These are phyloP conservation scores for Tachysurus vachellii DNA, from an alignment of 2,113 vertebrate species.

Conservation along the genomic window DNA sequence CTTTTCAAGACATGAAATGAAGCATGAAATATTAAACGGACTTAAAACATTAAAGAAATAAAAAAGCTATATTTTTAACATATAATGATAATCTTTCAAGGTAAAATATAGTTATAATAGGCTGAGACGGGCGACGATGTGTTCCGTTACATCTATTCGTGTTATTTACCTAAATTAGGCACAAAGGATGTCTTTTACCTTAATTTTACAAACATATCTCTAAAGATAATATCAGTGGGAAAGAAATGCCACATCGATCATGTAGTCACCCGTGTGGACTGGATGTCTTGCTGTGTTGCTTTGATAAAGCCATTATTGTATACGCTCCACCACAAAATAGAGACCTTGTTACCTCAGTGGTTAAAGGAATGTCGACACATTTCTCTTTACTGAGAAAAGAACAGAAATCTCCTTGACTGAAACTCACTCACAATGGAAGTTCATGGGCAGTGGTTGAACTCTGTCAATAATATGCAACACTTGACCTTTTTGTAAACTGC, in stretches of 20 bases:
- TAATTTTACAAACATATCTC: not conserved
- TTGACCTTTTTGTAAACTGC: not conserved
- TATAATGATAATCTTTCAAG: not conserved
- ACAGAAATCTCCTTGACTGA: constrained; percentile 25
- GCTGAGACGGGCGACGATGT: not conserved
- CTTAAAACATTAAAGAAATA: not conserved
- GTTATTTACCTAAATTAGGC: not conserved
- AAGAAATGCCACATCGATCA: not conserved
- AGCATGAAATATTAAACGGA: not conserved
- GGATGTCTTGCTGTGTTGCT: not conserved
- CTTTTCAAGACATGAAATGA: not conserved
- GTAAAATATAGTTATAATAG: not conserved
- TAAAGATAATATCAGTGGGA: not conserved
- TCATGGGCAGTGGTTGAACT: not conserved
- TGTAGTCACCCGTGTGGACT: not conserved
- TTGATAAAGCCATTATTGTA: constrained; percentile 24
- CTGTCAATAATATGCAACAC: constrained; percentile 3
- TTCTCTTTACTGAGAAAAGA: constrained; percentile 18
- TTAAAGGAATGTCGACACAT: constrained; percentile 1
- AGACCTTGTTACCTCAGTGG: constrained; percentile 14
- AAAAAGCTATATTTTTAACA: not conserved
- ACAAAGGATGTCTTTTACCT: not conserved
- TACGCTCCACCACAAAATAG: not conserved
- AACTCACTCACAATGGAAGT: not conserved
- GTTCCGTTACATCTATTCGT: not conserved